phyloP scores from a whole-genome alignment of 2,113 vertebrate species.

The Macquaria australasica region DNA sequence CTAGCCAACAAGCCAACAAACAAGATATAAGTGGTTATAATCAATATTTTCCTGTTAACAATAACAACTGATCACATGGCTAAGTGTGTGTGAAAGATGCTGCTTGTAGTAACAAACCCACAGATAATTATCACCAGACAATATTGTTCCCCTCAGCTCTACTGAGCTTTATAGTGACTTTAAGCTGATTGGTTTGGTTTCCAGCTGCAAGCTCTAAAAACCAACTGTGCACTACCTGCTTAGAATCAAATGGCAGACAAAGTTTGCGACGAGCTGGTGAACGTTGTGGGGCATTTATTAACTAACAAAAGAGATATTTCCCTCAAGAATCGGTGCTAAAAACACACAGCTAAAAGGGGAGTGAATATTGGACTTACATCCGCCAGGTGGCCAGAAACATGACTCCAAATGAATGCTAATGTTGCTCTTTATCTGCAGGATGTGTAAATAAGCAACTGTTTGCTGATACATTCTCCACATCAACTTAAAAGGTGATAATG shows the following conservation, averaged over 20 bases:
- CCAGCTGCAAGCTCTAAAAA: too few species aligned
- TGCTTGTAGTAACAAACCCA: not conserved
- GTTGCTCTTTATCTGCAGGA: not conserved
- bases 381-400: not conserved
- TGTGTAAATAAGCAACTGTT: not conserved
- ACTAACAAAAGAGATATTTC: not conserved
- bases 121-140: not conserved
- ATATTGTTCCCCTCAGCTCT: not conserved
- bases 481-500: not conserved
- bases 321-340: not conserved
- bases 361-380: not conserved
- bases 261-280: not conserved
- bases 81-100: not conserved
- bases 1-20: too few species aligned
- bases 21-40: too few species aligned
- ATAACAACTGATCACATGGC: too few species aligned
- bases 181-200: too few species aligned
- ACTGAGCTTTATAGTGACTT: too few species aligned
- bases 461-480: not conserved
- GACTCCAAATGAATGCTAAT: not conserved
- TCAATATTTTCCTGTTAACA: too few species aligned
- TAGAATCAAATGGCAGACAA: not conserved
- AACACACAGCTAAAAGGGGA: not conserved
- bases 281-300: not conserved
- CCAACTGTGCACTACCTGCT: not conserved